These are phyloP conservation scores for Diabrotica undecimpunctata DNA, from an alignment of 1,140 invertebrate genomes.

Conservation along the genomic window DNA sequence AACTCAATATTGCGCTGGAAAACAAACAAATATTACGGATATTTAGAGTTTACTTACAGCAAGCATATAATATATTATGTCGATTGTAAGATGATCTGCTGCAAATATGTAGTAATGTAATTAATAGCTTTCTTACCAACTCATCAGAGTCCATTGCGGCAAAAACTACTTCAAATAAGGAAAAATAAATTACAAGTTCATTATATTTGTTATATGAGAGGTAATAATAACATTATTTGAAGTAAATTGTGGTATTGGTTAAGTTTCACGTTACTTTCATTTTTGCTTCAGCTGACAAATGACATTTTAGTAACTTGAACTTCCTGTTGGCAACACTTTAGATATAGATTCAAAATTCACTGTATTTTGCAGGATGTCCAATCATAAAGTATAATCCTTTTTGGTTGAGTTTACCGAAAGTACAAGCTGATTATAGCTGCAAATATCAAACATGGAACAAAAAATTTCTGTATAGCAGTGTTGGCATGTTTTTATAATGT, in stretches of 20 bases:
- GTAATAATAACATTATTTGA: background rate
- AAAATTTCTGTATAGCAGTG: too few species aligned
- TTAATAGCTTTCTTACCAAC: background rate
- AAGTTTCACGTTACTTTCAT: conserved; percentile 2
- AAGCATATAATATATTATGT: background rate
- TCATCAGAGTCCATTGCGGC: conserved; percentile 2
- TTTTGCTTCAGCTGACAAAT: background rate
- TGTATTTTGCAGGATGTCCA: too few species aligned
- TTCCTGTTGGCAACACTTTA: background rate
- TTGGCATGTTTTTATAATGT: too few species aligned
- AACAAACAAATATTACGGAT: conserved; percentile 14
- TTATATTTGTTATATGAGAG: conserved; percentile 1
- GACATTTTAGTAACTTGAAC: background rate
- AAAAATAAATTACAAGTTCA: conserved; percentile 5
- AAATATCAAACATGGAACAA: too few species aligned
- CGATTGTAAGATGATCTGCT: background rate
- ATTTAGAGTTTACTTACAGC: background rate
- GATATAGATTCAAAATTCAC: too few species aligned
- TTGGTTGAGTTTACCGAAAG: too few species aligned
- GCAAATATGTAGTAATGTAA: conserved; percentile 3
- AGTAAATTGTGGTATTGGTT: background rate
- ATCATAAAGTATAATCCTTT: too few species aligned
- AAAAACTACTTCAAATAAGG: background rate
- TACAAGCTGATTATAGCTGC: too few species aligned
- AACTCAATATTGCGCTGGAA: conserved; percentile 35